These are phyloP conservation scores for Chrysomallon squamiferum DNA, from an alignment of 1,140 invertebrate species.

Conservation along the genomic window DNA sequence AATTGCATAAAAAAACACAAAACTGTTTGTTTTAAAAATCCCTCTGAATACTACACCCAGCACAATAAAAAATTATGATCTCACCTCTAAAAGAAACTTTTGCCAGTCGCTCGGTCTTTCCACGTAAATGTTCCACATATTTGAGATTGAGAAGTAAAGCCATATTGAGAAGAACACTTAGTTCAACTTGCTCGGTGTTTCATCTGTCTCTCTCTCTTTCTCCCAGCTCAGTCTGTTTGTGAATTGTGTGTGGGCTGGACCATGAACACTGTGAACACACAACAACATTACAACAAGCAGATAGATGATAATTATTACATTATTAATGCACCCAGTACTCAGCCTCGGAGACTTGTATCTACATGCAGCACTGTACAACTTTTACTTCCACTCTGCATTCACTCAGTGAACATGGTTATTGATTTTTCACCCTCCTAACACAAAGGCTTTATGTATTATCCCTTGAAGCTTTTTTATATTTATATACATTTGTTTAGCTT, in stretches of 20 bases:
- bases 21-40: too few relatives aligned
- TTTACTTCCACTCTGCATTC: neutral
- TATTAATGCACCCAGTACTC: neutral
- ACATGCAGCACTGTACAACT: neutral
- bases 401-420: slow-evolving; percentile 6
- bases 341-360: neutral
- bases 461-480: too few relatives aligned
- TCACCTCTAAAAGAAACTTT: slow-evolving; percentile 56
- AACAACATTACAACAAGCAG: neutral
- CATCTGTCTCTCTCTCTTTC: neutral
- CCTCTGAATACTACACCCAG: too few relatives aligned
- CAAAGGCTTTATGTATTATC: too few relatives aligned
- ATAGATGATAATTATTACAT: neutral
- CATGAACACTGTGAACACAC: neutral
- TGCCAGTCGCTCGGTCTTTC: slow-evolving; percentile 41
- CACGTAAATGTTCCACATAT: slow-evolving; percentile 47
- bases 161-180: slow-evolving; percentile 20
- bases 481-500: too few relatives aligned
- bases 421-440: neutral
- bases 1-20: too few relatives aligned
- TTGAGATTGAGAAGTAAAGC: slow-evolving; percentile 53
- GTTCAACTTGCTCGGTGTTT: neutral
- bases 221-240: slow-evolving; percentile 3
- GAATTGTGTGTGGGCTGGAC: neutral
- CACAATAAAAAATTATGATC: too few relatives aligned